phyloP scores from a whole-genome alignment of 2,113 vertebrate species.

The Heterocephalus glaber region DNA sequence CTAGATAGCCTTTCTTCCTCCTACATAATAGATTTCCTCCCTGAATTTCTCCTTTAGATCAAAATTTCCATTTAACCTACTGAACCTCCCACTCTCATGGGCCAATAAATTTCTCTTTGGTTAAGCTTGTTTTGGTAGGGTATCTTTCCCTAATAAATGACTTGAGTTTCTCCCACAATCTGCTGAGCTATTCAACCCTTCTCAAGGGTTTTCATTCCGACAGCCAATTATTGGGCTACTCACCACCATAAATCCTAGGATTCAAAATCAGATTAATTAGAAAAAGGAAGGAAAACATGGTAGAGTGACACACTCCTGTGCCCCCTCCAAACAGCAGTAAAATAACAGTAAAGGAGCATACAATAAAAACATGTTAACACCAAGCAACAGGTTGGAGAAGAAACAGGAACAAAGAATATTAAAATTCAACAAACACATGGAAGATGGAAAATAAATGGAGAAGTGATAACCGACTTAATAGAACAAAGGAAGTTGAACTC shows the following conservation, averaged over 20 bases:
- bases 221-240: background rate
- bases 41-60: conserved; percentile 30
- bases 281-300: conserved; percentile 10
- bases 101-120: background rate
- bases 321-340: background rate
- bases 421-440: background rate
- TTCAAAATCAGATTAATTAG: conserved; percentile 25
- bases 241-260: background rate
- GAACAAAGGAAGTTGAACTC: background rate
- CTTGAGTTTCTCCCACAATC: background rate
- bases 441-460: conserved; percentile 27
- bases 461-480: background rate
- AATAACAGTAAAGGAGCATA: background rate
- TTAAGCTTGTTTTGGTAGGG: background rate
- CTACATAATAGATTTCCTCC: background rate
- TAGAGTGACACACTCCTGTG: background rate
- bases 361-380: background rate
- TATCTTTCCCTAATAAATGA: conserved; percentile 17
- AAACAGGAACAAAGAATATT: conserved; percentile 42
- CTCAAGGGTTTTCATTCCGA: background rate
- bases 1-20: background rate
- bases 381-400: background rate
- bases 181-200: background rate
- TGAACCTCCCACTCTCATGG: background rate
- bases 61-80: conserved; percentile 20